Percentiles rank a stretch among this genome's conserved stretches.
phyloP scores from a whole-genome alignment of 1,140 invertebrate species.

The Papilio glaucus region DNA sequence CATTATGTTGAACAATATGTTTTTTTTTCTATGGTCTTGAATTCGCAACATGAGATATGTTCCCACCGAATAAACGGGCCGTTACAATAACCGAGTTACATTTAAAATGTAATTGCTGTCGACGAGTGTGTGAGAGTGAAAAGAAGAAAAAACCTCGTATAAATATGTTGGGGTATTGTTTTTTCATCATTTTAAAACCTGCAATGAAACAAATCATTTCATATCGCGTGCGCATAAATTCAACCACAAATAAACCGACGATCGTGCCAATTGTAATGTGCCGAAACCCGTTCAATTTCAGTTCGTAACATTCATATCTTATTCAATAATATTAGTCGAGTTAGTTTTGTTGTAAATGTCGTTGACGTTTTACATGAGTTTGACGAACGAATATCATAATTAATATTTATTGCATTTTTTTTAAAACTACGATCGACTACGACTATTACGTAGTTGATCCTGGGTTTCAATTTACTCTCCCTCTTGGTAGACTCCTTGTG shows the following conservation, averaged over 20 bases:
- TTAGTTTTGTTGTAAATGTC: conserved; percentile 15
- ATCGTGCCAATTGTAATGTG: conserved; percentile 43
- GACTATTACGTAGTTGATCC: too few relatives aligned
- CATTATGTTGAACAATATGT: too few relatives aligned
- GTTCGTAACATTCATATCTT: conserved; percentile 37
- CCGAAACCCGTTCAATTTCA: conserved; percentile 44
- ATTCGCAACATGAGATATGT: background rate
- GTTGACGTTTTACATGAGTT: background rate
- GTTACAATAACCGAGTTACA: background rate
- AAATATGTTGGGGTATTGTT: background rate
- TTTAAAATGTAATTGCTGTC: conserved; percentile 4
- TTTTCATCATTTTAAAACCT: background rate
- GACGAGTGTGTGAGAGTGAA: conserved; percentile 7
- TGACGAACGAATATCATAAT: background rate
- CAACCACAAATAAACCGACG: conserved; percentile 20
- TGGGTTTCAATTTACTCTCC: too few relatives aligned
- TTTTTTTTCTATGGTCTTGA: too few relatives aligned
- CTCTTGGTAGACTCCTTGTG: too few relatives aligned
- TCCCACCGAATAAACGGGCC: background rate
- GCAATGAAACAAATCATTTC: conserved; percentile 45
- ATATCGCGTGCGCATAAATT: conserved; percentile 43
- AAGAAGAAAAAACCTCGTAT: conserved; percentile 2
- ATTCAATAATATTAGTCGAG: conserved; percentile 21
- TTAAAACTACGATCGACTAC: too few relatives aligned
- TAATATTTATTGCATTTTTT: too few relatives aligned